A percentile compares a stretch with the other conserved stretches of the same genome.
Conservation (phyloP, 1,140 invertebrate species). For the Melanaphis sacchari region DNA sequence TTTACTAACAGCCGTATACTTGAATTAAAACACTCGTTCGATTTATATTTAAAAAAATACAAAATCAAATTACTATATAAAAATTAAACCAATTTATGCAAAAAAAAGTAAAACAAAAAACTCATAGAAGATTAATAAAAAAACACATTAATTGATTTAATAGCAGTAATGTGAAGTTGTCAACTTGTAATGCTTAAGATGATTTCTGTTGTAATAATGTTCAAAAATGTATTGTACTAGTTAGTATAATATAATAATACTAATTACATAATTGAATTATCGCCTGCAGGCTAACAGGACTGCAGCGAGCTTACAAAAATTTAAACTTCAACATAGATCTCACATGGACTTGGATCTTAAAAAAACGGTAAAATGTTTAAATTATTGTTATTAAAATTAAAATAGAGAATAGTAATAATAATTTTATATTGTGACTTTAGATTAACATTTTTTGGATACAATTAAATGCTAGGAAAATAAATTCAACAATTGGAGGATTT, state of each 20-base stretch:
- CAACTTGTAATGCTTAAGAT: background rate
- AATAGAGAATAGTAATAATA: background rate
- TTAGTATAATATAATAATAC: background rate
- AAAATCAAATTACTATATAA: no score
- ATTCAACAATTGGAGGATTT: background rate
- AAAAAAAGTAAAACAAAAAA: background rate
- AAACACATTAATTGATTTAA: background rate
- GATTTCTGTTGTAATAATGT: background rate
- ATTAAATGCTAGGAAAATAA: background rate
- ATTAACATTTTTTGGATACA: background rate
- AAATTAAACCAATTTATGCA: no score
- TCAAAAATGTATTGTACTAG: background rate
- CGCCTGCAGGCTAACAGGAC: background rate
- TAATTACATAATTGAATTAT: background rate
- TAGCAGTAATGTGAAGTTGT: background rate
- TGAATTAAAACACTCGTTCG: no score
- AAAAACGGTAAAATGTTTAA: background rate
- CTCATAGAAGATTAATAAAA: background rate
- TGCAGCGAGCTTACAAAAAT: background rate
- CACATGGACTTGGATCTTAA: conserved; percentile 13
- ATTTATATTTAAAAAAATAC: no score
- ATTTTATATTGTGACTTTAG: background rate
- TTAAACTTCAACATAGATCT: background rate
- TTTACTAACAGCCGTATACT: no score
- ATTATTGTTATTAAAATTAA: background rate